These are phyloP conservation scores for Cheilinus undulatus DNA, from an alignment of 2,113 vertebrate species.

Conservation along the genomic window DNA sequence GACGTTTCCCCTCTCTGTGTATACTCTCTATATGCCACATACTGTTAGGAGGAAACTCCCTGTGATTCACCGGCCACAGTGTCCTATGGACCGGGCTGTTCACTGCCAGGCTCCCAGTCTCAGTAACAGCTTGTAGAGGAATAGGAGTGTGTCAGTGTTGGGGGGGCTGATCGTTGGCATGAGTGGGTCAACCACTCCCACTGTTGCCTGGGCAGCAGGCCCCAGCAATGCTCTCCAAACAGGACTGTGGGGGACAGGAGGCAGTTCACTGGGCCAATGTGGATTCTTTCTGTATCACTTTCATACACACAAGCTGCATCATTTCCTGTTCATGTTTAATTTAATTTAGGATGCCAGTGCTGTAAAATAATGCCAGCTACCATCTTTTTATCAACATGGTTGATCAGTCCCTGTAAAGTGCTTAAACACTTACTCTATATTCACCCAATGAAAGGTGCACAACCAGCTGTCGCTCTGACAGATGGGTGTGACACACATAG, in stretches of 20 bases:
- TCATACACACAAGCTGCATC: conserved; percentile 20
- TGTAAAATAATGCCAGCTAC: not conserved
- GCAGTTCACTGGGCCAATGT: conserved; percentile 31
- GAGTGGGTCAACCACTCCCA: conserved; percentile 63
- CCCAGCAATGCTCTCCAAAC: conserved; percentile 45
- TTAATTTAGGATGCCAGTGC: conserved; percentile 18
- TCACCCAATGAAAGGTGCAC: conserved; percentile 36
- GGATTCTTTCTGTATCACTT: conserved; percentile 33
- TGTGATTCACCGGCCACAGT: conserved; percentile 64
- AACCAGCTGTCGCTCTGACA: conserved; percentile 60
- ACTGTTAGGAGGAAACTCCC: conserved; percentile 72
- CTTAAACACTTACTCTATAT: conserved; percentile 7
- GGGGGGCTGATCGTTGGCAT: conserved; percentile 39
- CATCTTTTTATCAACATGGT: conserved; percentile 6
- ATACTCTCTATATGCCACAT: conserved; percentile 17
- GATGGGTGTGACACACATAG: conserved; percentile 66
- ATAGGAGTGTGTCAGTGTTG: conserved; percentile 19
- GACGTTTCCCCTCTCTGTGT: conserved; percentile 34
- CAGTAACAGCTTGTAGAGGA: conserved; percentile 53
- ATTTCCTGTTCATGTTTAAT: conserved; percentile 17
- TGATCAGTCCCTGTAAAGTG: not conserved
- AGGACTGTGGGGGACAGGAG: conserved; percentile 42
- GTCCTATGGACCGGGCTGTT: conserved; percentile 31
- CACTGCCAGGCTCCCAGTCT: conserved; percentile 36
- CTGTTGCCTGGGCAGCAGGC: conserved; percentile 57